Conservation (phyloP, 2,113 vertebrate genomes). For the Tor tambroides region DNA sequence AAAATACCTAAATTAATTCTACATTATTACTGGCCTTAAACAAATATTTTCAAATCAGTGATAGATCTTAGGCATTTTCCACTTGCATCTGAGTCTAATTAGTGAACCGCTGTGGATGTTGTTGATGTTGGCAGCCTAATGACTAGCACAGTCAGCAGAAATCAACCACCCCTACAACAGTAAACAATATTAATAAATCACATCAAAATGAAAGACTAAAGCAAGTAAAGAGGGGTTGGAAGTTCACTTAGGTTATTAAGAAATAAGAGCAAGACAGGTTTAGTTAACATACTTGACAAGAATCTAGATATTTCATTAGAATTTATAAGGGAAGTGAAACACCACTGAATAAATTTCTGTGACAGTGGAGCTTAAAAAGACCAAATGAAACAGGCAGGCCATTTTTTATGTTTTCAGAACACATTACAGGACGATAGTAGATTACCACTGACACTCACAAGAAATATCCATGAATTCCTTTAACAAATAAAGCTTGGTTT, state of each 20-base stretch:
- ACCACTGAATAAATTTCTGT: background rate
- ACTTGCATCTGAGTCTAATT: conserved; percentile 44
- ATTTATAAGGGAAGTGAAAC: background rate
- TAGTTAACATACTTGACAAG: background rate
- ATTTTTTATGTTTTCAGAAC: conserved; percentile 18
- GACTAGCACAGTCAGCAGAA: conserved; percentile 40
- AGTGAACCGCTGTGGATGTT: conserved; percentile 27
- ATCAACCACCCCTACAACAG: background rate
- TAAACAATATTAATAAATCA: conserved; percentile 35
- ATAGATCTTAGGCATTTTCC: conserved; percentile 9
- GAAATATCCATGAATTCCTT: background rate
- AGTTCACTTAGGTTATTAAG: background rate
- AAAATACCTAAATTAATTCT: background rate
- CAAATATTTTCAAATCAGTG: background rate
- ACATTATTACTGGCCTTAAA: background rate
- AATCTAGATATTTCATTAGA: conserved; percentile 16
- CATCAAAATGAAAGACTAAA: conserved; percentile 19
- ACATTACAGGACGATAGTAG: conserved; percentile 9
- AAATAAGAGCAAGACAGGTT: background rate
- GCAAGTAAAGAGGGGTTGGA: background rate
- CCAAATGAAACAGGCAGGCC: background rate
- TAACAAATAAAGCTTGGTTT: background rate
- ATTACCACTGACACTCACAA: conserved; percentile 15
- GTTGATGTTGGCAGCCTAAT: conserved; percentile 34
- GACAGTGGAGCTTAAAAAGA: background rate